Conservation (phyloP, 2,113 vertebrate species). For the Tachysurus fulvidraco region DNA sequence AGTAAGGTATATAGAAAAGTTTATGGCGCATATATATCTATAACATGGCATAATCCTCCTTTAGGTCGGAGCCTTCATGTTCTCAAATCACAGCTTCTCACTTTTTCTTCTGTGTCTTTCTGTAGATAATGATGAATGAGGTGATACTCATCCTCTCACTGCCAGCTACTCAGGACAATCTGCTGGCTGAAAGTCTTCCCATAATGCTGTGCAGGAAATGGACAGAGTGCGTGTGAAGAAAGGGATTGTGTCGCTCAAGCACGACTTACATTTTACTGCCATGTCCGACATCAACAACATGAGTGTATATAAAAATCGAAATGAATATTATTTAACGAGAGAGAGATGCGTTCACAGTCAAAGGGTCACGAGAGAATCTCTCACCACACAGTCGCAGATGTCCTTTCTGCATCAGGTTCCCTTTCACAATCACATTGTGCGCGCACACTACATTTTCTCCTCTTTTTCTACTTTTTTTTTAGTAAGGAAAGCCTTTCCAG, state of each 20-base stretch:
- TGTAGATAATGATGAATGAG: slow-evolving; percentile 71
- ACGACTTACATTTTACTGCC: slow-evolving; percentile 57
- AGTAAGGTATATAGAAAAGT: neutral
- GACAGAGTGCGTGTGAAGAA: slow-evolving; percentile 57
- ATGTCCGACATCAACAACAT: slow-evolving; percentile 52
- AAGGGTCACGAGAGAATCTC: slow-evolving; percentile 7
- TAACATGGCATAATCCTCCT: neutral
- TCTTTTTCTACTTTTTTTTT: slow-evolving; percentile 63
- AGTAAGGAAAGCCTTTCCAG: slow-evolving; percentile 48
- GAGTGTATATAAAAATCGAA: slow-evolving; percentile 56
- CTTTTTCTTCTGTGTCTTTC: slow-evolving; percentile 40
- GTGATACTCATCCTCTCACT: slow-evolving; percentile 42
- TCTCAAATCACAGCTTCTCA: neutral
- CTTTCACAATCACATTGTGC: slow-evolving; percentile 35
- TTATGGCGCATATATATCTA: no score
- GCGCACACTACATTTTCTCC: neutral
- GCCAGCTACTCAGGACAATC: slow-evolving; percentile 64
- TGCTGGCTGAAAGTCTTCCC: slow-evolving; percentile 68
- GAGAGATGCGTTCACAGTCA: slow-evolving; percentile 1
- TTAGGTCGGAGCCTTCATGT: neutral
- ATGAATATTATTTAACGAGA: slow-evolving; percentile 56
- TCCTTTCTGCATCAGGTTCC: slow-evolving; percentile 61
- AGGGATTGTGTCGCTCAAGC: slow-evolving; percentile 46
- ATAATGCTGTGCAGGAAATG: slow-evolving; percentile 43
- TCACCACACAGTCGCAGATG: slow-evolving; percentile 13